A percentile compares a stretch with the other conserved stretches of the same genome.
Conservation (phyloP, 2,888 invertebrate species). For the Dorcus parallelipipedus region DNA sequence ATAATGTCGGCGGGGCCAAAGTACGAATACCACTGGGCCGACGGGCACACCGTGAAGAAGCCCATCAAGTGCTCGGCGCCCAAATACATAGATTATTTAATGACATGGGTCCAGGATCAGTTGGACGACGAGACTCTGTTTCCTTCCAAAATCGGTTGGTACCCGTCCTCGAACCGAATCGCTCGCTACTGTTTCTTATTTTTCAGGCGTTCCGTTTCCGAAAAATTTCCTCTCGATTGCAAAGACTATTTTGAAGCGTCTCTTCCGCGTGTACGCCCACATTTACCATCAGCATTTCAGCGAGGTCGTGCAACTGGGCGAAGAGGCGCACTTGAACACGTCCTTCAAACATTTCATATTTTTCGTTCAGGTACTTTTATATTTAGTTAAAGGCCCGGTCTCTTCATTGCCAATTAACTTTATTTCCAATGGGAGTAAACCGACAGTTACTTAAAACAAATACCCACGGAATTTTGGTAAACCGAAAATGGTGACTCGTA, state of each 20-base stretch:
- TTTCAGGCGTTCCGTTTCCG: slow-evolving; percentile 90
- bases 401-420: too few relatives aligned
- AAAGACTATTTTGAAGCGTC: slow-evolving; percentile 94
- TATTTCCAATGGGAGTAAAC: too few relatives aligned
- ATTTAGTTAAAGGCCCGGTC: not conserved
- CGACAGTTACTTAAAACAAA: too few relatives aligned
- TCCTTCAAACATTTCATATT: slow-evolving; percentile 99
- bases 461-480: too few relatives aligned
- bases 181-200: not conserved
- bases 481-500: too few relatives aligned
- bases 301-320: slow-evolving; percentile 94
- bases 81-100: slow-evolving; percentile 97
- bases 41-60: slow-evolving; percentile 96
- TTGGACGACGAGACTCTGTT: slow-evolving; percentile 97
- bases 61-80: slow-evolving; percentile 99
- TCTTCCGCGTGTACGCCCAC: slow-evolving; percentile 99
- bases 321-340: slow-evolving; percentile 98
- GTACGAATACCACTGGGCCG: slow-evolving; percentile 99
- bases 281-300: slow-evolving; percentile 99
- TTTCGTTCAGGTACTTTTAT: slow-evolving; percentile 73
- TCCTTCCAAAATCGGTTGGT: slow-evolving; percentile 89
- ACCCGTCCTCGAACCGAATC: not conserved
- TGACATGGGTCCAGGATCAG: slow-evolving; percentile 99
- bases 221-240: slow-evolving; percentile 96
- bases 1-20: slow-evolving; percentile 99